Conservation (phyloP, 2,797 vertebrate genomes). For the Fistularia commersonii region DNA sequence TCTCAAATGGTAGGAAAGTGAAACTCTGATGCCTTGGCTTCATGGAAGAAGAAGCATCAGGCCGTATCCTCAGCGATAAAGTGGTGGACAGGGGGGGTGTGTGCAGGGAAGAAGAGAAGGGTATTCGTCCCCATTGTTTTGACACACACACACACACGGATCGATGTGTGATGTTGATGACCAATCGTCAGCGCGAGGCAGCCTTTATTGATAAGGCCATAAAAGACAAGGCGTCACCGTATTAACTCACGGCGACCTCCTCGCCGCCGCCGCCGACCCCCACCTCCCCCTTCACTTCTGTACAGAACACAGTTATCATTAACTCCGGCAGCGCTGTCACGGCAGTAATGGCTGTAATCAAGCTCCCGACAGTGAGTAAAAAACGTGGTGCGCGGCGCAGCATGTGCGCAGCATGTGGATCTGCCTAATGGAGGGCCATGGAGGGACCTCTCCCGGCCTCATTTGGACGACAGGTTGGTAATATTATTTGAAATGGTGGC, state of each 20-base stretch:
- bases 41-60: no score
- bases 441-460: no score
- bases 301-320: slow-evolving; percentile 68
- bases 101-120: no score
- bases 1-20: no score
- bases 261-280: no score
- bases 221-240: slow-evolving; percentile 45
- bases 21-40: no score
- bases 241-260: no score
- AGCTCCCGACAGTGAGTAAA: slow-evolving; percentile 47
- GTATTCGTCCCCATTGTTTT: no score
- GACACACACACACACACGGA: slow-evolving; percentile 10
- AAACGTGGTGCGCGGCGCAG: slow-evolving; percentile 11
- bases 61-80: background rate
- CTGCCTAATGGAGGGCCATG: slow-evolving; percentile 18
- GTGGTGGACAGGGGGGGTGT: background rate
- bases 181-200: slow-evolving; percentile 18
- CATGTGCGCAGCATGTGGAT: background rate
- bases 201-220: slow-evolving; percentile 58
- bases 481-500: no score
- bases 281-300: slow-evolving; percentile 39
- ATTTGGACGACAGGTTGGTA: no score
- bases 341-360: slow-evolving; percentile 67
- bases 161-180: slow-evolving; percentile 46
- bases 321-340: slow-evolving; percentile 58